phyloP scores from a whole-genome alignment of 1,140 invertebrate species.

The Daktulosphaira vitifoliae region DNA sequence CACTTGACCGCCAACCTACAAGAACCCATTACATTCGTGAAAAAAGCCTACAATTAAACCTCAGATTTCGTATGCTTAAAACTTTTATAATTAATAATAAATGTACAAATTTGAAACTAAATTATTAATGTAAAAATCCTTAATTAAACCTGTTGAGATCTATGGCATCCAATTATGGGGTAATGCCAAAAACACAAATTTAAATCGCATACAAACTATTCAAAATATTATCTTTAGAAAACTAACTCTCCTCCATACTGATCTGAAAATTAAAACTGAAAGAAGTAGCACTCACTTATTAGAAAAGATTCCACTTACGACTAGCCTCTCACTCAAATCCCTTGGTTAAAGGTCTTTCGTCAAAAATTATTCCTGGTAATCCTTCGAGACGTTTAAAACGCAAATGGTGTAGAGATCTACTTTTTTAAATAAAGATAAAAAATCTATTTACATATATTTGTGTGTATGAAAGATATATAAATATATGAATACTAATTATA shows the following conservation, averaged over 20 bases:
- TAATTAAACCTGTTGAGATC: too few relatives aligned
- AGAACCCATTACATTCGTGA: constrained; percentile 6
- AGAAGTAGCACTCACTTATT: background rate
- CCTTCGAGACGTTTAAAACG: too few relatives aligned
- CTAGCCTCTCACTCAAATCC: too few relatives aligned
- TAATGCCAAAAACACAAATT: too few relatives aligned
- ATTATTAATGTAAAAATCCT: constrained; percentile 39
- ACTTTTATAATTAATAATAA: constrained; percentile 34
- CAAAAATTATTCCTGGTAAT: too few relatives aligned
- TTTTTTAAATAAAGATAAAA: background rate
- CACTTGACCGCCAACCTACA: background rate
- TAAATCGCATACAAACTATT: constrained; percentile 37
- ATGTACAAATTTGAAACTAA: constrained; percentile 38
- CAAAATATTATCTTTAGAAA: constrained; percentile 8
- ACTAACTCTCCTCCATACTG: background rate
- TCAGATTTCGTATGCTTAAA: background rate
- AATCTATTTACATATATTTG: too few relatives aligned
- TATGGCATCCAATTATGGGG: too few relatives aligned
- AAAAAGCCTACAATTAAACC: too few relatives aligned
- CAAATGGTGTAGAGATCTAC: too few relatives aligned
- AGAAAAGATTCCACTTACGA: background rate
- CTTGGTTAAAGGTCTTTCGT: too few relatives aligned
- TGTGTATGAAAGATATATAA: too few relatives aligned
- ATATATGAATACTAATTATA: too few relatives aligned
- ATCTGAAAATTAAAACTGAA: background rate